Evolutionary conservation across 2,113 vertebrate genomes (phyloP).

Genomic region (Ochotona curzoniae): DNA sequence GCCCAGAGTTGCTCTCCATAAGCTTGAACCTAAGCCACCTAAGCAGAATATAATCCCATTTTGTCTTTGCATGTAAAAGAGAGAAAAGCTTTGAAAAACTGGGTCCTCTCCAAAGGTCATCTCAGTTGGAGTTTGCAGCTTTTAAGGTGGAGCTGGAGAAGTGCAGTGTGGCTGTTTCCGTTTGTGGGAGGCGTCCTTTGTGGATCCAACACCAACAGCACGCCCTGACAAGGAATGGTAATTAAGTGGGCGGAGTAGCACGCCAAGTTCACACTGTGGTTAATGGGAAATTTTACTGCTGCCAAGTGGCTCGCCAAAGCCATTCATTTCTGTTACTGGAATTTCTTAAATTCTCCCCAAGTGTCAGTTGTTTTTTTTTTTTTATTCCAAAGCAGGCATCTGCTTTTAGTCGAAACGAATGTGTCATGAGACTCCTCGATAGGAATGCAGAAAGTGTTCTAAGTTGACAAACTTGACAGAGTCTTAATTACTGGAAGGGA

Average conservation of each 20-base stretch:
- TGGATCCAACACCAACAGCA: neutral
- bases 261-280: constrained; percentile 71
- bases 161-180: constrained; percentile 71
- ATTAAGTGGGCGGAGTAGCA: constrained; percentile 63
- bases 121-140: neutral
- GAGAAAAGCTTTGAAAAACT: neutral
- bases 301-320: constrained; percentile 78
- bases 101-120: neutral
- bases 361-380: constrained; percentile 81
- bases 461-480: constrained; percentile 80
- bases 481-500: constrained; percentile 82
- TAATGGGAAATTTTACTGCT: constrained; percentile 77
- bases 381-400: constrained; percentile 73
- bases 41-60: neutral
- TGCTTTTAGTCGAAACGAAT: constrained; percentile 82
- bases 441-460: constrained; percentile 78
- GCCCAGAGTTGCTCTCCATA: neutral
- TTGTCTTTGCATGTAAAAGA: neutral
- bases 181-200: constrained; percentile 74
- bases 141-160: constrained; percentile 64
- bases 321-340: constrained; percentile 82
- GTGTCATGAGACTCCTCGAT: constrained; percentile 74
- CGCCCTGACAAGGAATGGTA: constrained; percentile 57
- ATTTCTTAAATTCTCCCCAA: constrained; percentile 79
- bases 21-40: neutral